phyloP scores from a whole-genome alignment of 1,140 invertebrate genomes.

The Vanessa tameamea region DNA sequence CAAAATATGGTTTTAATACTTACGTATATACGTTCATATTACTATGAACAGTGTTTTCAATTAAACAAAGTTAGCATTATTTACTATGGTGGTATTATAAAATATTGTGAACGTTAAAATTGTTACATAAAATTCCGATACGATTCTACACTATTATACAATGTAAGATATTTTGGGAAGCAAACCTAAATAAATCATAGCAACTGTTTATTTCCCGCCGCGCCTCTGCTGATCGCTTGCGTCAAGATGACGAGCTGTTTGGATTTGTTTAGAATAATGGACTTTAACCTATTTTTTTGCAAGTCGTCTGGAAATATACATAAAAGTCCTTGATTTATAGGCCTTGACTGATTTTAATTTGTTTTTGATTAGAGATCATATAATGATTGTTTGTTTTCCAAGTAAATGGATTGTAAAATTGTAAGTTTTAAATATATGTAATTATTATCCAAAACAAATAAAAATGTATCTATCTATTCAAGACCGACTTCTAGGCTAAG shows the following conservation, averaged over 20 bases:
- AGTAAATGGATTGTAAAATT: too few relatives aligned
- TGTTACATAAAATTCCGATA: background rate
- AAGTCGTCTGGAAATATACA: too few relatives aligned
- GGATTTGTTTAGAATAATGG: slow-evolving; percentile 6
- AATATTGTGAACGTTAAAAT: background rate
- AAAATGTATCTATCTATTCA: too few relatives aligned
- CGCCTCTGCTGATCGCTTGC: slow-evolving; percentile 24
- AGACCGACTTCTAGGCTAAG: too few relatives aligned
- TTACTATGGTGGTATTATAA: background rate
- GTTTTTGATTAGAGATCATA: background rate
- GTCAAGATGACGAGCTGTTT: slow-evolving; percentile 10
- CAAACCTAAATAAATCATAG: slow-evolving; percentile 35
- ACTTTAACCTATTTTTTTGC: background rate
- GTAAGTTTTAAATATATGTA: too few relatives aligned
- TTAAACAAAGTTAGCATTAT: too few relatives aligned
- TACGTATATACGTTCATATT: too few relatives aligned
- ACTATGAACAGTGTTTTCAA: too few relatives aligned
- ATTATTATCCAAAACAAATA: too few relatives aligned
- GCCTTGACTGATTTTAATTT: background rate
- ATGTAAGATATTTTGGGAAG: slow-evolving; percentile 38
- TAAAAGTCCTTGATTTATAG: background rate
- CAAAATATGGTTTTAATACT: too few relatives aligned
- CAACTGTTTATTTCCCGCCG: slow-evolving; percentile 34
- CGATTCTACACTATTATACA: slow-evolving; percentile 22
- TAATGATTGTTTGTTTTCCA: too few relatives aligned